Evolutionary conservation across 2,888 invertebrate genomes (phyloP), one percentile per base, ranked within the genome.

Genomic region (Cerceris rybyensis): DNA sequence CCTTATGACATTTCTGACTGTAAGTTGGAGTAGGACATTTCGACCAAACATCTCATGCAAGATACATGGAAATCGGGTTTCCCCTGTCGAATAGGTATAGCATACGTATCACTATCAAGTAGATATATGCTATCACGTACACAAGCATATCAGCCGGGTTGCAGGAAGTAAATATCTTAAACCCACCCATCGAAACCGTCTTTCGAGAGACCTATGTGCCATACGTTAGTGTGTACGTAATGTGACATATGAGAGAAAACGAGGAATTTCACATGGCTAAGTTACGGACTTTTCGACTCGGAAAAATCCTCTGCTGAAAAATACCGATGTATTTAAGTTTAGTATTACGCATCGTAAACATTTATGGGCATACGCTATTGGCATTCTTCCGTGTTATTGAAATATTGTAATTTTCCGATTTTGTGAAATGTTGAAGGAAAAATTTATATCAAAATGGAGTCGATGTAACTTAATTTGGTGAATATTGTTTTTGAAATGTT

Each of bases 91-190:
- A n/a, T 5, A 43, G 13, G 13, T 9, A 13, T 14, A 9, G 55
- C 14, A 13, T 64, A 46, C 50, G 49, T 65, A 46, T 57, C 50
- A 59, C 58, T 50, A 61, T 72, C n/a, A 57, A 14, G 43, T 69
- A 67, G 39, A 70, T 70, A 73, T 41, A 55, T 69, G 28, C 28
- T 9, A 63, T n/a, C 52, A n/a, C 0, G 7, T n/a, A 16, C n/a
- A 50, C 7, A 17, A 43, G 57, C 63, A 13, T 59, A 67, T 9
- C 41, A 2, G 16, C 63, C 9, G 55, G 8, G 42, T 39, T 57
- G 54, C 58, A 39, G 13, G 61, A 57, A 69, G 54, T 72, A 80
- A 63, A 74, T 80, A 83, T 69, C 69, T 74, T 67, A 66, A 70
- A 64, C 11, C 49, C 49, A 54, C 58, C 67, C 66, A 55, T 55